These are phyloP conservation scores for Chrysopilus asiliformis DNA, from an alignment of 2,888 invertebrate genomes.

Conservation along the genomic window DNA sequence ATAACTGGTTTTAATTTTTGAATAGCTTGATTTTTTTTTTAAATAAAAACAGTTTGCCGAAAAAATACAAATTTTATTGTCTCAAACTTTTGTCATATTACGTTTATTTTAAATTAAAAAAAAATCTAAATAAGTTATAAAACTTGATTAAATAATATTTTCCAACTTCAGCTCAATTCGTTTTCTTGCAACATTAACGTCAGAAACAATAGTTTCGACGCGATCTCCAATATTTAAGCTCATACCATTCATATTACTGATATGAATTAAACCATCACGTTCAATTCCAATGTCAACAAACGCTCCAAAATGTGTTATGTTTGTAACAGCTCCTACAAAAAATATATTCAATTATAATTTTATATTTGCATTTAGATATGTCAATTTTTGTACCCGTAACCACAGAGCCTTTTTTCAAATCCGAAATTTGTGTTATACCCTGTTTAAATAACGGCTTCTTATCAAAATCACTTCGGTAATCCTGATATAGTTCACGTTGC, in stretches of 20 bases:
- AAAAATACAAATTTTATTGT: too few relatives aligned
- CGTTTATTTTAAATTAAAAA: too few relatives aligned
- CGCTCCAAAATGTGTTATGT: conserved; percentile 80
- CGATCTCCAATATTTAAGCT: conserved; percentile 52
- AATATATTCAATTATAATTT: background rate
- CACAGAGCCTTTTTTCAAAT: conserved; percentile 45
- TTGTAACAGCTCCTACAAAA: conserved; percentile 61
- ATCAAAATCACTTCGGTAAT: conserved; percentile 54
- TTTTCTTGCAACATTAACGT: conserved; percentile 42
- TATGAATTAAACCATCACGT: conserved; percentile 55
- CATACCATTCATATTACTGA: conserved; percentile 42
- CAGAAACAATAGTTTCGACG: conserved; percentile 50
- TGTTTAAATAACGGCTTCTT: conserved; percentile 63
- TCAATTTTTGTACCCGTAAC: conserved; percentile 42
- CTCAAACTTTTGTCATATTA: too few relatives aligned
- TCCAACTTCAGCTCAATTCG: conserved; percentile 44
- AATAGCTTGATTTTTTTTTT: too few relatives aligned
- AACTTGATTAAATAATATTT: too few relatives aligned
- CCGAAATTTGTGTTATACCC: conserved; percentile 52
- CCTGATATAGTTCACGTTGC: conserved; percentile 42
- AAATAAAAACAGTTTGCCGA: too few relatives aligned
- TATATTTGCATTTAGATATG: too few relatives aligned
- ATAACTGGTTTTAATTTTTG: too few relatives aligned
- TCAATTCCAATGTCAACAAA: conserved; percentile 80
- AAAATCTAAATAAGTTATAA: too few relatives aligned